A percentile compares a stretch with the other conserved stretches of the same genome.
Conservation (phyloP, 23 tunicate genomes). For the Clavelina lepadiformis region DNA sequence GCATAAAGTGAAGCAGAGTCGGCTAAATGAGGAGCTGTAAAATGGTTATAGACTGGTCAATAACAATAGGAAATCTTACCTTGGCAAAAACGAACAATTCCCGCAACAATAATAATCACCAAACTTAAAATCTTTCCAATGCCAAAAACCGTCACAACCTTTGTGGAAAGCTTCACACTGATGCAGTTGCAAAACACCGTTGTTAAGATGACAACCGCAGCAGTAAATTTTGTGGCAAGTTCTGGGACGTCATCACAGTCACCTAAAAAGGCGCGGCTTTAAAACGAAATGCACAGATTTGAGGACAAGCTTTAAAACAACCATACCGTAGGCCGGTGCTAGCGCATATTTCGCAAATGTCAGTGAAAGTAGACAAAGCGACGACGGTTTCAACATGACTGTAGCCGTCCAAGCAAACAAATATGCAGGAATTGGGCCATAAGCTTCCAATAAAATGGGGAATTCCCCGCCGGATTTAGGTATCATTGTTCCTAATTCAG, state of each 20-base stretch:
- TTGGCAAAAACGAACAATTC: slow-evolving; percentile 56
- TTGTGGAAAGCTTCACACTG: slow-evolving; percentile 83
- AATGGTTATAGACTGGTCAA: too few species aligned
- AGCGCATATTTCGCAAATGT: slow-evolving; percentile 93
- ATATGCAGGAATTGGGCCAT: slow-evolving; percentile 92
- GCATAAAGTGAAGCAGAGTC: too few species aligned
- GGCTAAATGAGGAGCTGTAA: too few species aligned
- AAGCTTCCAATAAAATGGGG: slow-evolving; percentile 86
- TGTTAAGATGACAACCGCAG: slow-evolving; percentile 47
- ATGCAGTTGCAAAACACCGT: slow-evolving; percentile 72
- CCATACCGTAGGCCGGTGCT: slow-evolving; percentile 45
- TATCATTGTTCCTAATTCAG: slow-evolving; percentile 95
- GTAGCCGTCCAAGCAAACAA: slow-evolving; percentile 97
- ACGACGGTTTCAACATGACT: slow-evolving; percentile 79
- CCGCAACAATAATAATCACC: slow-evolving; percentile 65
- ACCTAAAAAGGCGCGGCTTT: slow-evolving; percentile 3
- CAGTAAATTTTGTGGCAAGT: slow-evolving; percentile 58
- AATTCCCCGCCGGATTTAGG: slow-evolving; percentile 98
- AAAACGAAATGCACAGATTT: background rate
- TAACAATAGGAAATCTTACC: too few species aligned
- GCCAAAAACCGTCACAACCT: slow-evolving; percentile 65
- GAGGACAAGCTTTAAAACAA: background rate
- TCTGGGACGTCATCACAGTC: slow-evolving; percentile 38
- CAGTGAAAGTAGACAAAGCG: slow-evolving; percentile 66
- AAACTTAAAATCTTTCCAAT: slow-evolving; percentile 86